Evolutionary conservation across 2,888 invertebrate species (phyloP).

Genomic region (Pecten maximus): DNA sequence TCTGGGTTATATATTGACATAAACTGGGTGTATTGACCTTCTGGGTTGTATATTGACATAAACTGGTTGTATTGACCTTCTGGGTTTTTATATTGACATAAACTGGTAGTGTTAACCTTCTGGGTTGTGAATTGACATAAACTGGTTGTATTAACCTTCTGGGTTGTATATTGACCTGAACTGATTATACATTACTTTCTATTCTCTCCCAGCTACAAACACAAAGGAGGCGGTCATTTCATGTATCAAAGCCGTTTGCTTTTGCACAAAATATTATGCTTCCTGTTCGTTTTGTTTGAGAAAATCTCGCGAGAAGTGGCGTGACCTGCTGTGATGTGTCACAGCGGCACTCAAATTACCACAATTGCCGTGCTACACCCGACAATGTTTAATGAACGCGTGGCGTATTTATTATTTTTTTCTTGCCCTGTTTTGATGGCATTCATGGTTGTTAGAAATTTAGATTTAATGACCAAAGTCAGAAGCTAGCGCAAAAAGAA

Average conservation of each 20-base stretch:
- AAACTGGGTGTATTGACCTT: no score
- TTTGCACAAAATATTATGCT: background rate
- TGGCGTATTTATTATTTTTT: background rate
- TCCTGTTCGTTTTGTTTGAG: background rate
- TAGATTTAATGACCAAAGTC: constrained; percentile 5
- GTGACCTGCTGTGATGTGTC: constrained; percentile 17
- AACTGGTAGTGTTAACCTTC: background rate
- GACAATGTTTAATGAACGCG: background rate
- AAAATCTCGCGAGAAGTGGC: constrained; percentile 11
- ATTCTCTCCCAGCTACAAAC: background rate
- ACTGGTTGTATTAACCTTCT: no score
- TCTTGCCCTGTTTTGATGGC: constrained; percentile 4
- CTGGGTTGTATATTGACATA: no score
- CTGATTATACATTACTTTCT: background rate
- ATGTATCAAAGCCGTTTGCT: background rate
- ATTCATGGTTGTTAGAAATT: background rate
- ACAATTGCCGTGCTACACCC: constrained; percentile 11
- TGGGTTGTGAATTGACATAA: no score
- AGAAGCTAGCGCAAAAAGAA: background rate
- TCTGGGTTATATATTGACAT: no score
- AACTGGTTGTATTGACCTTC: background rate
- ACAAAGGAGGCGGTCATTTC: background rate
- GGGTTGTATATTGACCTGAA: no score
- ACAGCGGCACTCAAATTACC: background rate
- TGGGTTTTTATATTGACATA: background rate